These are phyloP conservation scores for Syrmaticus mikado DNA, from an alignment of 2,113 vertebrate genomes.

Conservation along the genomic window DNA sequence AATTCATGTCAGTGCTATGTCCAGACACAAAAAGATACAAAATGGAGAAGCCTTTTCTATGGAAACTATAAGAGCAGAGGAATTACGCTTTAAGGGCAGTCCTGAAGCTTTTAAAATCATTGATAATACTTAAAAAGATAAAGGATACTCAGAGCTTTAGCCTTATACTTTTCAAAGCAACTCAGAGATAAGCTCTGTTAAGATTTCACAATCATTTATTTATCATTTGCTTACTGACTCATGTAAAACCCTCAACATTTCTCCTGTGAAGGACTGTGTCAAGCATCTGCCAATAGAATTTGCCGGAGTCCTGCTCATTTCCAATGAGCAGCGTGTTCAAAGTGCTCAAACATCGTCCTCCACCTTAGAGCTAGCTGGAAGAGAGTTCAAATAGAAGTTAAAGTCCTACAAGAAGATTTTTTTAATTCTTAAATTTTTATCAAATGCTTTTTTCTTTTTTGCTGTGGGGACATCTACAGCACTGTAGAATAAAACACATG, in stretches of 20 bases:
- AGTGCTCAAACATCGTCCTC: neutral
- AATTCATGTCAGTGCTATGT: constrained; percentile 47
- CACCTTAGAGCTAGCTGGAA: neutral
- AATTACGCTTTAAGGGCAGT: constrained; percentile 15
- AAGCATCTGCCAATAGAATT: neutral
- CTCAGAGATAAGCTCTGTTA: neutral
- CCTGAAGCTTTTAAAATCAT: neutral
- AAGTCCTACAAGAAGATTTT: neutral
- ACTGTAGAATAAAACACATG: fast-evolving
- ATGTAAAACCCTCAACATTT: neutral
- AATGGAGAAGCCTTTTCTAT: constrained; percentile 27
- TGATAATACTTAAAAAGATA: neutral
- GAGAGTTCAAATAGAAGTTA: neutral
- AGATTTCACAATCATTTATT: neutral
- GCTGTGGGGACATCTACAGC: neutral
- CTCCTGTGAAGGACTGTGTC: neutral
- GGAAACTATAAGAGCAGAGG: neutral
- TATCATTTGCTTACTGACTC: neutral
- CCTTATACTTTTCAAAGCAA: constrained; percentile 8
- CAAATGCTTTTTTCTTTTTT: neutral
- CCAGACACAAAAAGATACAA: constrained; percentile 34
- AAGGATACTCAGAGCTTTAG: constrained; percentile 16
- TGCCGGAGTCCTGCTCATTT: neutral
- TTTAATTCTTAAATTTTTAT: neutral
- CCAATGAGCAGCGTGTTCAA: neutral